Evolutionary conservation across 2,888 invertebrate genomes (phyloP), one percentile per base, ranked within the genome.

Genomic region (Lucinisca nassula): DNA sequence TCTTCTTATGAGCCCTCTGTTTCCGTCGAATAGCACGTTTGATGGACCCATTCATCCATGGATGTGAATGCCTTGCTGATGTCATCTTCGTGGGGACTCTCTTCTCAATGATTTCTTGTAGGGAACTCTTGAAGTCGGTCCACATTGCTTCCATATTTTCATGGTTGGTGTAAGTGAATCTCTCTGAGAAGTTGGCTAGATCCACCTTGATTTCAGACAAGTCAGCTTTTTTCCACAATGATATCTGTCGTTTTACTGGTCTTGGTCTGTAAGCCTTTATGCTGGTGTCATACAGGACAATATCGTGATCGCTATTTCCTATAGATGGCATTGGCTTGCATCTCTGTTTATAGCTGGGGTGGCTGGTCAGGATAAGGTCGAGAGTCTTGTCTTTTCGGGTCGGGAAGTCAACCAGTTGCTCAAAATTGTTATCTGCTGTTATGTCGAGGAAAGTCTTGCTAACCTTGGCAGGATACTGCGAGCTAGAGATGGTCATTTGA

Each of bases 81-180:
- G 55, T 76, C 51, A 49, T 76, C n/a, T 82, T 76, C 30, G 76
- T 51, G 21, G 82, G 70, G 10, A 76, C 75, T 45, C 61, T 73
- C 24, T 58, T 24, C 30, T 76, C 49, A 10, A 40, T 82, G 27
- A 37, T 58, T 4, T 40, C 24, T 17, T 75, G 30, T 10, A 75
- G 45, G 3, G 45, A 30, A 10, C 32, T 37, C 24, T 70, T 76
- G 51, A 82, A 82, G 27, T 40, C 49, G 21, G 61, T 55, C 76
- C 75, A 75, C 37, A 49, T 61, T n/a, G 21, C 17, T 32, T 49
- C 32, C 35, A 75, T 61, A 24, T 67, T 67, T 24, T 17, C 30
- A 24, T 21, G 24, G 27, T 38, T 35, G 17, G 67, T 67, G 32
- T 67, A 35, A 30, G 17, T 35, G 35, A 67, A 67, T 4, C 17